Percentiles rank a stretch among this genome's conserved stretches.
phyloP scores from a whole-genome alignment of 2,797 vertebrate species.

The Argyrosomus regius region DNA sequence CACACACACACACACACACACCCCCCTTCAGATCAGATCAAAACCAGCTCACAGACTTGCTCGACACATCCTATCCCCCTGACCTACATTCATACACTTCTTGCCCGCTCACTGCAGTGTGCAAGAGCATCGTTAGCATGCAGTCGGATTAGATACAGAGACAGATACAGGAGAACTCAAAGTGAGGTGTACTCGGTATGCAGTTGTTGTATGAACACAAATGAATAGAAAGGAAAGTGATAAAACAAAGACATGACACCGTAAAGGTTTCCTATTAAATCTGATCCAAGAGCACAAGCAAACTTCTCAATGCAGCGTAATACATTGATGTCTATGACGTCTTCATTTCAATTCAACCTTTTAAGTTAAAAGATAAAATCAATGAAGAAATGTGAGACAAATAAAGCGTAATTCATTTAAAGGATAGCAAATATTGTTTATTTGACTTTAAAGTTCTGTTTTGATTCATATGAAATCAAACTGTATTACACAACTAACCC shows the following conservation, averaged over 20 bases:
- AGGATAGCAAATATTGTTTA: not conserved
- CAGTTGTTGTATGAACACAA: not conserved
- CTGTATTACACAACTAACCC: conserved; percentile 1
- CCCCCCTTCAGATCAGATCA: conserved; percentile 48
- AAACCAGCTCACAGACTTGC: conserved; percentile 31
- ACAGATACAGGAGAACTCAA: conserved; percentile 5
- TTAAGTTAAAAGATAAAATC: not conserved
- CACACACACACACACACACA: not conserved
- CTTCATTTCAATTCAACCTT: not conserved
- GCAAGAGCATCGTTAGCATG: not conserved
- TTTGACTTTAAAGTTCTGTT: not conserved
- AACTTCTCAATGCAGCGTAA: not conserved
- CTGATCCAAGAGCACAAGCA: not conserved
- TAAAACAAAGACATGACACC: not conserved
- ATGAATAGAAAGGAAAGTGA: not conserved
- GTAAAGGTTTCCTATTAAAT: not conserved
- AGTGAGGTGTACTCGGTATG: not conserved
- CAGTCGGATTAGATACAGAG: conserved; percentile 11
- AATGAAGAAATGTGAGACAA: not conserved
- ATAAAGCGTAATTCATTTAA: not conserved
- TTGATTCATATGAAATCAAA: conserved; percentile 8
- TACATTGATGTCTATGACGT: not conserved
- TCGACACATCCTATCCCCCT: conserved; percentile 31
- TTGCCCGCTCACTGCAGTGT: conserved; percentile 52
- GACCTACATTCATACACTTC: conserved; percentile 73